Base-by-base conservation (phyloP, 2,888 invertebrate genomes). In the Neoascia interrupta region DNA sequence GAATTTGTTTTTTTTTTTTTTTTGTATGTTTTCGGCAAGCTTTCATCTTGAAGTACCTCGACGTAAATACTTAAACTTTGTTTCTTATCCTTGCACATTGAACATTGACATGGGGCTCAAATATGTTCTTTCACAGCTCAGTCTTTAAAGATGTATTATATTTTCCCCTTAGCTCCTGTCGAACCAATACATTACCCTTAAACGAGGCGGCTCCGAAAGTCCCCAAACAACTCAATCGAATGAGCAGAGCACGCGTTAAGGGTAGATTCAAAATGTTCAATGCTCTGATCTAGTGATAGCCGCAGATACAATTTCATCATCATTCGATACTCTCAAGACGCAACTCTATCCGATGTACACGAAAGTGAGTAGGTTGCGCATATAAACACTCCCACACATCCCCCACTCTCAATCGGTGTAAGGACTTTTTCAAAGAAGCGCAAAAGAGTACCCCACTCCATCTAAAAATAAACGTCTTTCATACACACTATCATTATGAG, bases 191-290 rank as follows among this genome's bases (percentile, higher is more conserved):
- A n/a, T n/a, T n/a, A n/a, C n/a, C n/a, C n/a, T n/a, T n/a, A n/a
- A n/a, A n/a, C n/a, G n/a, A n/a, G n/a, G n/a, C n/a, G n/a, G n/a
- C n/a, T n/a, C n/a, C n/a, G 11, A 36, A 47, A 31, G 15, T n/a
- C 3, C 16, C 39, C 13, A 13, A 45, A 54, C 36, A 45, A 64
- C 45, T 53, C 43, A 54, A 54, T 37, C 19, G 18, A 19, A 1
- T 15, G 39, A 39, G 19, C 37, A 5, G 5, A n/a, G 18, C 0
- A 18, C 18, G 19, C 39, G 5, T 28, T 31, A 8, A 23, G 36
- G 26, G 47, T 54, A 8, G 45, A 54, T 61, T 39, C 49, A 49
- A 49, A 61, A n/a, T n/a, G n/a, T 61, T 15, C n/a, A 34, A 28
- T 45, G 5, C 39, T 60, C 23, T 23, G 11, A 4, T 23, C 34